A percentile compares a stretch with the other conserved stretches of the same genome.
These are phyloP conservation scores for Tetropium fuscum DNA, from an alignment of 2,888 invertebrate species.

Conservation along the genomic window DNA sequence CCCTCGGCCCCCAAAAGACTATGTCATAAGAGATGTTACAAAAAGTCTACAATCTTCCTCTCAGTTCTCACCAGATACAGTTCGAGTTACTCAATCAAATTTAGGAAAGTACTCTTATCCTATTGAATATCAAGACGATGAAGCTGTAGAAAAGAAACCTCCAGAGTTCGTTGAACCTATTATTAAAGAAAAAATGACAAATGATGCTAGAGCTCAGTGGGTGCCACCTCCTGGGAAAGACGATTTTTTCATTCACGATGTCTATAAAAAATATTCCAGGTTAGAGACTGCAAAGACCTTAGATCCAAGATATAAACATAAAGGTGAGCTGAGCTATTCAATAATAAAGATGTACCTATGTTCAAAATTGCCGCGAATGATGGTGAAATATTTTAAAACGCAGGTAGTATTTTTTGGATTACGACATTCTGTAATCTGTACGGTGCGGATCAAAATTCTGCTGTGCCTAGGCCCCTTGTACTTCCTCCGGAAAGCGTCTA, in stretches of 20 bases:
- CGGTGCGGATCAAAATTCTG: no score
- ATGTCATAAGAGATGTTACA: conserved; percentile 53
- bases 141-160: conserved; percentile 62
- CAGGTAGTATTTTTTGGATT: no score
- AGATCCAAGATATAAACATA: conserved; percentile 55
- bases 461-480: no score
- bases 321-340: no score
- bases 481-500: no score
- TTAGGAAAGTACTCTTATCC: conserved; percentile 67
- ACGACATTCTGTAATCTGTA: no score
- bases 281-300: conserved; percentile 43
- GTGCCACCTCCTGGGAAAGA: conserved; percentile 70
- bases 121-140: conserved; percentile 63
- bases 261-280: conserved; percentile 64
- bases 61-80: conserved; percentile 64
- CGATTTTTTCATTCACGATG: conserved; percentile 68
- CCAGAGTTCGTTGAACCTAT: conserved; percentile 46
- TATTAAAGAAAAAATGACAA: conserved; percentile 66
- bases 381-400: no score
- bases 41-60: conserved; percentile 60
- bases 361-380: no score
- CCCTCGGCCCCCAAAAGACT: conserved; percentile 61
- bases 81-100: conserved; percentile 67
- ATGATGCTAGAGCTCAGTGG: conserved; percentile 69
- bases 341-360: no score